Evolutionary conservation across 2,113 vertebrate species (phyloP).

Genomic region (Petrocephalus microphthalmus): DNA sequence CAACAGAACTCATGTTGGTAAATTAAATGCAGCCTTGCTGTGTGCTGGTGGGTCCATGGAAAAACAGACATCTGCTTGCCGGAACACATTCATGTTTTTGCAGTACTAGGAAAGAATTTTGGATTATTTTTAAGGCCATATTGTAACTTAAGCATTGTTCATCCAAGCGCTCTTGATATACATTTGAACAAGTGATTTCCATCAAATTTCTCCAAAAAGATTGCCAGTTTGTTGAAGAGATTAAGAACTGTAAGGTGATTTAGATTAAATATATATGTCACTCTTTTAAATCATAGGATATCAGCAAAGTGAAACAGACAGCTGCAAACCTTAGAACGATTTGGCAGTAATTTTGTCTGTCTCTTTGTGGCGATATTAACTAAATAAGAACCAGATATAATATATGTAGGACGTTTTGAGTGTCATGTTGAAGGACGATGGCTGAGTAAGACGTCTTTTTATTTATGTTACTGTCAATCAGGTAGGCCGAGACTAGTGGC

Average conservation of each 20-base stretch:
- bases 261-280: not conserved
- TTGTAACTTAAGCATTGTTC: not conserved
- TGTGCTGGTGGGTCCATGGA: not conserved
- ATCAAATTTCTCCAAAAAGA: not conserved
- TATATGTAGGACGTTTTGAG: not conserved
- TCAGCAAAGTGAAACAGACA: not conserved
- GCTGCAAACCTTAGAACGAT: not conserved
- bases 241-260: not conserved
- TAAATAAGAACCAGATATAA: not conserved
- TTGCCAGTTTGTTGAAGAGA: not conserved
- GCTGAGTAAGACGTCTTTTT: not conserved
- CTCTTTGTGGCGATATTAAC: not conserved
- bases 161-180: not conserved
- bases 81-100: not conserved
- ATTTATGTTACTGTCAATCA: not conserved
- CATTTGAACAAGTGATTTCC: not conserved
- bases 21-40: not conserved
- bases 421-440: not conserved
- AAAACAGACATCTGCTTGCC: not conserved
- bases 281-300: not conserved
- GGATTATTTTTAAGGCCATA: not conserved
- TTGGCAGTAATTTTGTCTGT: not conserved
- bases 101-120: not conserved
- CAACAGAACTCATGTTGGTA: not conserved
- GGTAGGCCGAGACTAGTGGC: not conserved